Base-by-base conservation (phyloP, 2,888 invertebrate species). In the Chaetoderma sp. region DNA sequence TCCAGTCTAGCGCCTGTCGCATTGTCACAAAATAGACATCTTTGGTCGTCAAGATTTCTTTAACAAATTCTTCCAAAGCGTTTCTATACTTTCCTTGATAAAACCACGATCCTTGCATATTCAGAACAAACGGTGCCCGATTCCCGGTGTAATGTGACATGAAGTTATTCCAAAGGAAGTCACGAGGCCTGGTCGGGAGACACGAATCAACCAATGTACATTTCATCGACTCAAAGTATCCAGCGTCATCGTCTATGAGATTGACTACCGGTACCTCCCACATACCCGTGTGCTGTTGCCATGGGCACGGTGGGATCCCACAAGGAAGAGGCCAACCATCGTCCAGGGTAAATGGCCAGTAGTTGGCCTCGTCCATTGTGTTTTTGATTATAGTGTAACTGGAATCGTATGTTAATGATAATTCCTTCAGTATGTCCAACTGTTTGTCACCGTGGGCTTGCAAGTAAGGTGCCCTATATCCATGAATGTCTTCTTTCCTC, bases 31-130 rank as follows among this genome's bases (percentile, higher is more conserved):
- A 33, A 25, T 60, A 67, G 36, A 64, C 64, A 21, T 67, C 64
- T n/a, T 60, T 27, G 30, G 44, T 18, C 16, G 55, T 47, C 16
- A 60, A n/a, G 25, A 67, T 42, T 8, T 30, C 52, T 18, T 60
- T 44, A 1, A 67, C 33, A 49, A 67, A 67, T 21, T 64, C 57
- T n/a, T 57, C 28, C 50, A 67, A 49, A 4, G 57, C 67, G 32
- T 63, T 60, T 16, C 54, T 33, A 25, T 56, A 56, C 18, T 90
- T 88, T 76, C 92, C 92, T 82, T 91, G 92, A 8, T 13, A 28
- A 74, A 95, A 91, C 94, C 94, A 94, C 0, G 91, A 90, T 0
- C 94, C 90, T 82, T 92, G 93, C 63, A 95, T 90, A 81, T 93
- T 93, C 25, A 95, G 87, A 0, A 94, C 94, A 69, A 91, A 90